These are phyloP conservation scores for Diphyllodes magnificus DNA, from an alignment of 2,113 vertebrate species.

Conservation along the genomic window DNA sequence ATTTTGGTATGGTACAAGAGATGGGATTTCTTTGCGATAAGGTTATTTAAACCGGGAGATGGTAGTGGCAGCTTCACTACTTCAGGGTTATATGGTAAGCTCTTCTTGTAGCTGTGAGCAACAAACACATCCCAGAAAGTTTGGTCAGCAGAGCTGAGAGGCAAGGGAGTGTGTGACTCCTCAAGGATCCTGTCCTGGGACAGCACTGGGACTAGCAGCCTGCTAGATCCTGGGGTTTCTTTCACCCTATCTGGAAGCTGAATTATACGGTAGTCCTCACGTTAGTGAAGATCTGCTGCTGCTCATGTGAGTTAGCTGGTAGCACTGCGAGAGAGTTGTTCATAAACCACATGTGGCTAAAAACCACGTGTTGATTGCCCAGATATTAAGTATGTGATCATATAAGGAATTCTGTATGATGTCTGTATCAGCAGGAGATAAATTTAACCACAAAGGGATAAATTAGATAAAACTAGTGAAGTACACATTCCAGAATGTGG, in stretches of 20 bases:
- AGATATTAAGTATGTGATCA: background rate
- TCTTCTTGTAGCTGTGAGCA: background rate
- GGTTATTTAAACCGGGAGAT: background rate
- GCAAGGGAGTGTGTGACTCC: background rate
- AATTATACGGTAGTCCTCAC: background rate
- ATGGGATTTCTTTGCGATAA: background rate
- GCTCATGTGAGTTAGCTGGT: background rate
- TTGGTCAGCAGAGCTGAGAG: background rate
- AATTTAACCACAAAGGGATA: slow-evolving; percentile 17
- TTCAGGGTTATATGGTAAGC: background rate
- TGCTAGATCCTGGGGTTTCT: background rate
- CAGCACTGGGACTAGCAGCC: background rate
- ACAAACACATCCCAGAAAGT: background rate
- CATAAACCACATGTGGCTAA: background rate
- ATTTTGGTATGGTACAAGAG: background rate
- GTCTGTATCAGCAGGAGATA: background rate
- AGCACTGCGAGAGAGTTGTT: background rate
- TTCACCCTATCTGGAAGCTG: background rate
- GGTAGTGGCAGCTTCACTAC: background rate
- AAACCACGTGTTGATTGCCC: background rate
- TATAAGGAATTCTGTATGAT: background rate
- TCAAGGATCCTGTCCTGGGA: background rate
- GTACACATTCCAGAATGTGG: background rate
- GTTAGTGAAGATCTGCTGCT: background rate
- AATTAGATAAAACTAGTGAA: background rate